Conservation (phyloP, 2,797 vertebrate genomes). For the Brachyalestes nurse region DNA sequence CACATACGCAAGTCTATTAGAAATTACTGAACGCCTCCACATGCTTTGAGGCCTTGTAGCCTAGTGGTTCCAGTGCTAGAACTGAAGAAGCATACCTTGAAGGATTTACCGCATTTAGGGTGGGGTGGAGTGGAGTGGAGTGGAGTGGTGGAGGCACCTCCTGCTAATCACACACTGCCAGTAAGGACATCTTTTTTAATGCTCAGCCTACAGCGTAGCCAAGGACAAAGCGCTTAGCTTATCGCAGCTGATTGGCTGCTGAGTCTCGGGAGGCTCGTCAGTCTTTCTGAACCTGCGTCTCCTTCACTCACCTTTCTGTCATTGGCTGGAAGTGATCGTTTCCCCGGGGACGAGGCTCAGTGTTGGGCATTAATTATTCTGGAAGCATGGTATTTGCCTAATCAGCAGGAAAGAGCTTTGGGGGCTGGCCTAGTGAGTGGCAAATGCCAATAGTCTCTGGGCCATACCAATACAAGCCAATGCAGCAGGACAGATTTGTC, state of each 20-base stretch:
- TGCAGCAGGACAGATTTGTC: slow-evolving; percentile 88
- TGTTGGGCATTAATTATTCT: slow-evolving; percentile 89
- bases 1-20: too few species aligned
- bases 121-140: too few species aligned
- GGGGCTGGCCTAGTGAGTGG: slow-evolving; percentile 82
- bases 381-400: slow-evolving; percentile 85
- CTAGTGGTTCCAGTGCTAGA: too few species aligned
- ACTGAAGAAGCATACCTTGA: too few species aligned
- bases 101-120: too few species aligned
- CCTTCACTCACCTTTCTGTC: slow-evolving; percentile 69
- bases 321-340: slow-evolving; percentile 72
- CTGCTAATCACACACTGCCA: neutral
- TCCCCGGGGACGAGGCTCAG: slow-evolving; percentile 74
- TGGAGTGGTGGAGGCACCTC: neutral
- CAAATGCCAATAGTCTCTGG: slow-evolving; percentile 92
- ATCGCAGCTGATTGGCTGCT: neutral
- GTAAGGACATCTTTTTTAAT: neutral
- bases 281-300: slow-evolving; percentile 70
- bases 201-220: neutral
- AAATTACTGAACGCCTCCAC: too few species aligned
- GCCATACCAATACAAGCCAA: slow-evolving; percentile 87
- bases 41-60: too few species aligned
- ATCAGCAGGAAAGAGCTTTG: slow-evolving; percentile 84
- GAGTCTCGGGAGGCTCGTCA: slow-evolving; percentile 63
- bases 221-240: slow-evolving; percentile 4